Evolutionary conservation across 2,888 invertebrate genomes (phyloP).

Genomic region (Aphodius granarius): DNA sequence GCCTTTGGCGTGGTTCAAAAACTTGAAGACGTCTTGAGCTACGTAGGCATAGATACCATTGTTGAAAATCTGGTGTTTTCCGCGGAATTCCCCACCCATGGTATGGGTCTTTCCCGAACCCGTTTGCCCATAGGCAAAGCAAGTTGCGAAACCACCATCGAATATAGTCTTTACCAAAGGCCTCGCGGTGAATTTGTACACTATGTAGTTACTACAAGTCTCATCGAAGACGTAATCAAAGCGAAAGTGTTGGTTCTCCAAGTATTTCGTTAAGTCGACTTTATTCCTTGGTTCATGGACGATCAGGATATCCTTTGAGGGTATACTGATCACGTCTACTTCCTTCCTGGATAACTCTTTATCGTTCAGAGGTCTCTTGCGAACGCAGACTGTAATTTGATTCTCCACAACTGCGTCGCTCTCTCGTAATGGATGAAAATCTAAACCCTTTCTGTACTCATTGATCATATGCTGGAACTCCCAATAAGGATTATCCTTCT

Average conservation of each 20-base stretch:
- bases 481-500: slow-evolving; percentile 96
- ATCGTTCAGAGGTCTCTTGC: slow-evolving; percentile 95
- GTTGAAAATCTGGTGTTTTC: slow-evolving; percentile 92
- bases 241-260: slow-evolving; percentile 97
- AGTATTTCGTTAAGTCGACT: slow-evolving; percentile 97
- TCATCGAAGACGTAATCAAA: slow-evolving; percentile 99
- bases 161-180: slow-evolving; percentile 97
- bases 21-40: slow-evolving; percentile 87
- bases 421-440: slow-evolving; percentile 83
- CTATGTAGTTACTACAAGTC: slow-evolving; percentile 89
- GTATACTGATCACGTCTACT: slow-evolving; percentile 95
- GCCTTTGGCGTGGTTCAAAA: slow-evolving; percentile 66
- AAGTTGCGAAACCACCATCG: slow-evolving; percentile 99
- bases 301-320: slow-evolving; percentile 81
- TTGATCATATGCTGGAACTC: slow-evolving; percentile 94
- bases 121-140: slow-evolving; percentile 99
- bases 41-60: slow-evolving; percentile 98
- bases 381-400: slow-evolving; percentile 97
- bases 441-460: slow-evolving; percentile 81
- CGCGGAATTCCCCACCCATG: slow-evolving; percentile 98
- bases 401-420: slow-evolving; percentile 85
- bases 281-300: slow-evolving; percentile 93
- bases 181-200: slow-evolving; percentile 98
- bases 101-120: slow-evolving; percentile 97
- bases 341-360: slow-evolving; percentile 85